Evolutionary conservation across 2,888 invertebrate genomes (phyloP).

Genomic region (Teleiodes luculella): DNA sequence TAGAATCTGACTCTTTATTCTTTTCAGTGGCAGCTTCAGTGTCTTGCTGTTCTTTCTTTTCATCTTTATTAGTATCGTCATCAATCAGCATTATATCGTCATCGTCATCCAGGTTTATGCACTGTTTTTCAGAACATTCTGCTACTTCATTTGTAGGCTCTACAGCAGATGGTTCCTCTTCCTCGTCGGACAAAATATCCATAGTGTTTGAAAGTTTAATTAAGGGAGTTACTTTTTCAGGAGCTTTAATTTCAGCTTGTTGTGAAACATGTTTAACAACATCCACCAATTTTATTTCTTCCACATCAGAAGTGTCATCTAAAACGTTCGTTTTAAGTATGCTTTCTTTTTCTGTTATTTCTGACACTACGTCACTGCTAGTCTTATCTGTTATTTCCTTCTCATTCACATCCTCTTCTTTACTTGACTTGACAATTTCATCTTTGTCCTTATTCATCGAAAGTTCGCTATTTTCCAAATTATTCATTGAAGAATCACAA

Average conservation of each 20-base stretch:
- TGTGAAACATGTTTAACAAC: not conserved
- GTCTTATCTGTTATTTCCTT: not conserved
- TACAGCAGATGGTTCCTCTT: conserved; percentile 41
- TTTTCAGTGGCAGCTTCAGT: conserved; percentile 16
- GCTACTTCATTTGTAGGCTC: conserved; percentile 2
- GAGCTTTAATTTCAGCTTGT: not conserved
- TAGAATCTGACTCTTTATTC: conserved; percentile 1
- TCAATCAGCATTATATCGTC: conserved; percentile 70
- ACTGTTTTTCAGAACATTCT: conserved; percentile 34
- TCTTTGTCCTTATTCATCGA: not conserved
- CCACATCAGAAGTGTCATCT: not conserved
- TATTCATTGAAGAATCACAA: not conserved
- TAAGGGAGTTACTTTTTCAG: conserved; percentile 23
- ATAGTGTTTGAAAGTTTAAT: conserved; percentile 58
- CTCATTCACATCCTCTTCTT: too few species aligned
- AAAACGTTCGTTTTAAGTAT: not conserved
- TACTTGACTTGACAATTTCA: too few species aligned
- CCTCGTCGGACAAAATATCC: conserved; percentile 65
- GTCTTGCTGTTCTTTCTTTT: conserved; percentile 5
- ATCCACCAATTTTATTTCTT: not conserved
- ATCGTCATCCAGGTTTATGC: conserved; percentile 61
- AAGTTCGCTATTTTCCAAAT: not conserved
- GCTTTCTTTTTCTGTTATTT: not conserved
- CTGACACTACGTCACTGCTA: not conserved
- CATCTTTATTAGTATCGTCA: conserved; percentile 43